Base-by-base conservation (phyloP, 2,888 invertebrate genomes). In the Drosophila colorata region DNA sequence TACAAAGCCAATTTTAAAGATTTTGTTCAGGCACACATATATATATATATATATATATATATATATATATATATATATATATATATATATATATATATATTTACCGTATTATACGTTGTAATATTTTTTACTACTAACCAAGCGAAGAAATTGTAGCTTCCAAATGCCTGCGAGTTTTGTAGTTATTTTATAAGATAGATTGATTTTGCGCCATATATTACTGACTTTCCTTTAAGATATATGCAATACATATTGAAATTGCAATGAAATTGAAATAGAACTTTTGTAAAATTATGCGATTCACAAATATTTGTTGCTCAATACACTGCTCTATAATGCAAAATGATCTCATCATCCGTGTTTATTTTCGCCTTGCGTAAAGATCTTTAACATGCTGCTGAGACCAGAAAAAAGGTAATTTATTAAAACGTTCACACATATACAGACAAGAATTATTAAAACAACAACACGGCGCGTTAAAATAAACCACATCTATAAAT, bases 261-360 rank as follows among this genome's bases (percentile, higher is more conserved):
- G 16, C 44, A 65, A 52, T 35, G 16, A 74, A 65, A 37, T 44
- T 31, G 47, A 60, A 70, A 49, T 16, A 55, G 44, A 60, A 51
- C 4, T 25, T 41, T 60, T 68, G 55, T 79, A 65, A 20, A 68
- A 69, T 43, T 16, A 60, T 28, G 52, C 44, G 18, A 66, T 61
- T 57, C n/a, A 57, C 13, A 53, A 41, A 40, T 64, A 52, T 79
- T 60, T 76, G 63, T 68, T 87, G 84, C 81, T 81, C 78, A 75
- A 63, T 44, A 68, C 56, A 52, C 79, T 84, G 83, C 83, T 84
- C 85, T 81, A 70, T 38, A 16, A 82, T 71, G 68, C 75, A 81
- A 67, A 90, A 91, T 92, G 92, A 92, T 92, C 91, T 92, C 91
- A 92, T 92, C 92, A 92, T 92, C 91, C 91, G 89, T 90, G 92